A percentile compares a stretch with the other conserved stretches of the same genome.
phyloP scores from a whole-genome alignment of 2,113 vertebrate genomes.

The Sardina pilchardus region DNA sequence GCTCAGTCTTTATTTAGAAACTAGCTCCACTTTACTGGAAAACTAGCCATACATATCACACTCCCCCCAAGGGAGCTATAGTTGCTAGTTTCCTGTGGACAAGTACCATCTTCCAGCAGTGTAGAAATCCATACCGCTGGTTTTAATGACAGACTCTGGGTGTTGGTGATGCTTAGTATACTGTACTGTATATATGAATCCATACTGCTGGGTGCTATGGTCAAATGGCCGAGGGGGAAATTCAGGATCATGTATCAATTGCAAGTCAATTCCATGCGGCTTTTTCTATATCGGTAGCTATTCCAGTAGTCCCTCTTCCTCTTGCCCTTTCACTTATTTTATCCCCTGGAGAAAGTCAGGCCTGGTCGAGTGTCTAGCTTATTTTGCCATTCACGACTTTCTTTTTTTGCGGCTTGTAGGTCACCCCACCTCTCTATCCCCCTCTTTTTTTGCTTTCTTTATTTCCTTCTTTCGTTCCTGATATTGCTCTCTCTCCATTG shows the following conservation, averaged over 20 bases:
- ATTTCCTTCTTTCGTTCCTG: not conserved
- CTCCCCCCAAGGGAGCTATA: not conserved
- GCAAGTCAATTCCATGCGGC: constrained; percentile 1
- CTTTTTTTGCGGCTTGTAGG: not conserved
- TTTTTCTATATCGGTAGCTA: not conserved
- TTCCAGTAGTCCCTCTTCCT: not conserved
- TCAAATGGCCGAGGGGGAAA: constrained; percentile 6
- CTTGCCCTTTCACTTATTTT: not conserved
- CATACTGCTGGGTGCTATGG: not conserved
- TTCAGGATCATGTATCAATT: not conserved
- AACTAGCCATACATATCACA: not conserved
- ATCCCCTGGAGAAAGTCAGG: not conserved
- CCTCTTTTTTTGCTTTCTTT: not conserved
- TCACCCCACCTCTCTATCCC: not conserved
- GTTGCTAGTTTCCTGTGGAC: not conserved
- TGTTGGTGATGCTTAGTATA: not conserved
- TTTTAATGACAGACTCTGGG: constrained; percentile 13
- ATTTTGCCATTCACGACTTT: not conserved
- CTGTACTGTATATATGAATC: not conserved
- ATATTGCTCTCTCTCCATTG: not conserved
- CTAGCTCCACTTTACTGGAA: not conserved
- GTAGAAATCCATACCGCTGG: constrained; percentile 12
- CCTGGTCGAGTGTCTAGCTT: not conserved
- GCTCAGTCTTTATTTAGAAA: constrained; percentile 48
- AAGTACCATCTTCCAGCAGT: not conserved